These are phyloP conservation scores for Eristalis arbustorum DNA, from an alignment of 2,888 invertebrate species.

Conservation along the genomic window DNA sequence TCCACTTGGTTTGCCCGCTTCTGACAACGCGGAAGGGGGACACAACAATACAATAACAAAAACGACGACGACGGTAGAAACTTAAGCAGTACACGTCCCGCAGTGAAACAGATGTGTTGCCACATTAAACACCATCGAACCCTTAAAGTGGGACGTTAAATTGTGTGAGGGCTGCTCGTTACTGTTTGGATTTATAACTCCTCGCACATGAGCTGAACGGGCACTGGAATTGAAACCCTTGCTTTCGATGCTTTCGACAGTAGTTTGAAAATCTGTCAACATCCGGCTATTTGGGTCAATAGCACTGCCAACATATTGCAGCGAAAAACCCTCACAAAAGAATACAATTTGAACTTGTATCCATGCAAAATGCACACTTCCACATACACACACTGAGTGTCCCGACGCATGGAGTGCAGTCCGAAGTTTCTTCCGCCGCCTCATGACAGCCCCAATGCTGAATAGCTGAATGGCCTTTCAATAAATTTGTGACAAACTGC, in stretches of 20 bases:
- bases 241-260: not conserved
- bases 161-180: not conserved
- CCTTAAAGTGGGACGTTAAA: not conserved
- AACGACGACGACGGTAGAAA: not conserved
- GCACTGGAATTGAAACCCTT: not conserved
- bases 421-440: not conserved
- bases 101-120: conserved; percentile 17
- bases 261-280: conserved; percentile 62
- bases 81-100: not conserved
- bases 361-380: not conserved
- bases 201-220: not conserved
- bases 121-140: conserved; percentile 18
- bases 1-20: conserved; percentile 16
- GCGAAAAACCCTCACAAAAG: conserved; percentile 22
- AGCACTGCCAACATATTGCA: conserved; percentile 54
- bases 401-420: not conserved
- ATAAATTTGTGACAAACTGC: conserved; percentile 69
- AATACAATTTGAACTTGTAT: conserved; percentile 49
- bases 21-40: not conserved
- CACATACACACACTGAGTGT: not conserved
- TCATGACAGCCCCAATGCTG: conserved; percentile 8
- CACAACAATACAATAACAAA: not conserved
- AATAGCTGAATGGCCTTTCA: conserved; percentile 51
- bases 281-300: conserved; percentile 67
- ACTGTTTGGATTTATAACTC: not conserved